These are phyloP conservation scores for Mastigias papua DNA, from an alignment of 30 jellyfish, hydroid and myxozoan genomes.

Conservation along the genomic window DNA sequence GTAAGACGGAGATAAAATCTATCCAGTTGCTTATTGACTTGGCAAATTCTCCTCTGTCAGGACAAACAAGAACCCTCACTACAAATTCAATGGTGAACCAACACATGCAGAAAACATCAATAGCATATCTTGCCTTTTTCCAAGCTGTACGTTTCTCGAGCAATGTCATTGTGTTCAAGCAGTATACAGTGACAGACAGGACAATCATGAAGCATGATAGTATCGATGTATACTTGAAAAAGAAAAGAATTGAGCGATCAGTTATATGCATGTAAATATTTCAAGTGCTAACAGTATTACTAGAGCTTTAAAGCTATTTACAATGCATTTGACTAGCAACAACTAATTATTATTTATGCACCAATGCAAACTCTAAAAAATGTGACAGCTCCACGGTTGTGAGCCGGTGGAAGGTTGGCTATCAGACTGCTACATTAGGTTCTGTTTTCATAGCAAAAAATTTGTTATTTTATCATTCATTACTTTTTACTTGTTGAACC, in stretches of 20 bases:
- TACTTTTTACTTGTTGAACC: too few relatives aligned
- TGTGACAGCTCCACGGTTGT: too few relatives aligned
- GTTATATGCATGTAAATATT: too few relatives aligned
- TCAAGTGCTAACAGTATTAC: too few relatives aligned
- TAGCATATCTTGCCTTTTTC: constrained; percentile 38
- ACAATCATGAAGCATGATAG: constrained; percentile 91
- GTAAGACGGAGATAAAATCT: constrained; percentile 87
- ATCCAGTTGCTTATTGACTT: constrained; percentile 90
- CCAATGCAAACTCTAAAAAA: too few relatives aligned
- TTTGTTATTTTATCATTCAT: too few relatives aligned
- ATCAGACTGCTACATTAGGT: too few relatives aligned
- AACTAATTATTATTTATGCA: too few relatives aligned
- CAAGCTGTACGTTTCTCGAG: constrained; percentile 24
- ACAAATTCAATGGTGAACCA: constrained; percentile 89
- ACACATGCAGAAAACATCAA: constrained; percentile 78
- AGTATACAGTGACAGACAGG: constrained; percentile 85
- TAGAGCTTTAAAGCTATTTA: too few relatives aligned
- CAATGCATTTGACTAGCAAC: too few relatives aligned
- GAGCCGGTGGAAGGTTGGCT: too few relatives aligned
- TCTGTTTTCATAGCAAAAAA: too few relatives aligned
- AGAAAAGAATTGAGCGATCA: background rate
- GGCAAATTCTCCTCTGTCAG: constrained; percentile 70
- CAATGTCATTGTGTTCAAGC: constrained; percentile 80
- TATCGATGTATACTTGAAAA: constrained; percentile 84
- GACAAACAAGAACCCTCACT: constrained; percentile 81